Conservation (phyloP, 1,140 invertebrate genomes). For the Acromyrmex charruanus region DNA sequence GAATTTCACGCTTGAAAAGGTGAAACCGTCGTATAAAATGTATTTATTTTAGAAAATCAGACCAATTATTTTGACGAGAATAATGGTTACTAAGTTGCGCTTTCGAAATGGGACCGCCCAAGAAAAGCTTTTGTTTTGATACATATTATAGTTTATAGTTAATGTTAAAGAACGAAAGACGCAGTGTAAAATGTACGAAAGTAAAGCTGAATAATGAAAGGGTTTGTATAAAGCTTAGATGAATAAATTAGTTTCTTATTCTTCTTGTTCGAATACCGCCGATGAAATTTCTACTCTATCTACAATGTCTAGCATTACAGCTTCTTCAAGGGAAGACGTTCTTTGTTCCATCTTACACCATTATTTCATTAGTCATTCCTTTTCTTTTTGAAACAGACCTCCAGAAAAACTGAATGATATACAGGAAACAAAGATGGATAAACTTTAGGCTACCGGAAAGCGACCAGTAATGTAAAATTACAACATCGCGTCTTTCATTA, state of each 20-base stretch:
- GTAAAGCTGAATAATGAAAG: not conserved
- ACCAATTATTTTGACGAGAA: not conserved
- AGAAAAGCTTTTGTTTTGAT: conserved; percentile 10
- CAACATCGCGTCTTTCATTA: not conserved
- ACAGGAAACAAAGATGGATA: not conserved
- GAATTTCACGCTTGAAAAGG: not conserved
- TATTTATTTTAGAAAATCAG: not conserved
- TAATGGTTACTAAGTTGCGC: not conserved
- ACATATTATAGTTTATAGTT: not conserved
- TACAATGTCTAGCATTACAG: not conserved
- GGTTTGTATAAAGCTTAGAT: not conserved
- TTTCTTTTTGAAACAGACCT: conserved; percentile 2
- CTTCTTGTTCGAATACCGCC: not conserved
- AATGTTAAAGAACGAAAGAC: not conserved
- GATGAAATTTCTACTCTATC: conserved; percentile 19
- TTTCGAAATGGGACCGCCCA: not conserved
- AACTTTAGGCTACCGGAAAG: not conserved
- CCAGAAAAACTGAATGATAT: not conserved
- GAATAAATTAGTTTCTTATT: conserved; percentile 41
- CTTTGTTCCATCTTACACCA: conserved; percentile 5
- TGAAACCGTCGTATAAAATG: not conserved
- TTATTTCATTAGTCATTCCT: conserved; percentile 28
- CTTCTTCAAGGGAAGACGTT: not conserved
- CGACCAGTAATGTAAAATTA: not conserved
- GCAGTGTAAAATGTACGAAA: not conserved